phyloP scores from a whole-genome alignment of 2,888 invertebrate species.

The Carcina quercana region DNA sequence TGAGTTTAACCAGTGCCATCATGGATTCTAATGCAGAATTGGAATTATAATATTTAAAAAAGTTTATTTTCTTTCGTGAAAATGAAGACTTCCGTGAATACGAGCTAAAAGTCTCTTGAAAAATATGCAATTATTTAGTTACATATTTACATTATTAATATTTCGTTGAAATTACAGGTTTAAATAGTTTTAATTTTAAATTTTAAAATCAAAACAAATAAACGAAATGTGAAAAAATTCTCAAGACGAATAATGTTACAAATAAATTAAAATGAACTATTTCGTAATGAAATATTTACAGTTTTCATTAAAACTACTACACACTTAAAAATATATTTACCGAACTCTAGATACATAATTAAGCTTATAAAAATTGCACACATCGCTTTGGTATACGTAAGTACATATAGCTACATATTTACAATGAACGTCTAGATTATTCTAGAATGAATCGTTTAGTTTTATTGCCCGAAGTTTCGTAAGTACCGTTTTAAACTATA shows the following conservation, averaged over 20 bases:
- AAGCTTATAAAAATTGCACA: constrained; percentile 74
- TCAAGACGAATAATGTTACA: constrained; percentile 7
- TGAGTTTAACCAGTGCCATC: too few species aligned
- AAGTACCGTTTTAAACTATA: constrained; percentile 28
- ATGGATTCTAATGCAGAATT: too few species aligned
- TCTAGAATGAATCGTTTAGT: constrained; percentile 49
- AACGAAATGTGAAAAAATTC: too few species aligned
- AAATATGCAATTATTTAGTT: too few species aligned
- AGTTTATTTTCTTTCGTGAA: too few species aligned
- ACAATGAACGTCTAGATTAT: constrained; percentile 47
- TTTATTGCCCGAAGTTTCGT: constrained; percentile 63
- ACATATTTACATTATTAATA: too few species aligned
- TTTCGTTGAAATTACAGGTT: too few species aligned
- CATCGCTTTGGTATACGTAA: constrained; percentile 73
- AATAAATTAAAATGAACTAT: constrained; percentile 16
- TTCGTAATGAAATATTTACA: constrained; percentile 44
- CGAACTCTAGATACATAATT: constrained; percentile 50
- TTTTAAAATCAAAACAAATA: constrained; percentile 1
- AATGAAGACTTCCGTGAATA: too few species aligned
- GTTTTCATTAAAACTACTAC: constrained; percentile 32
- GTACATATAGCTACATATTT: constrained; percentile 71
- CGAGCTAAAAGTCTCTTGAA: too few species aligned
- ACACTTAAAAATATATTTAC: constrained; percentile 33
- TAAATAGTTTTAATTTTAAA: too few species aligned
- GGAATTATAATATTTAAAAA: too few species aligned